phyloP scores from a whole-genome alignment of 2,797 vertebrate species.

The Argentina silus region DNA sequence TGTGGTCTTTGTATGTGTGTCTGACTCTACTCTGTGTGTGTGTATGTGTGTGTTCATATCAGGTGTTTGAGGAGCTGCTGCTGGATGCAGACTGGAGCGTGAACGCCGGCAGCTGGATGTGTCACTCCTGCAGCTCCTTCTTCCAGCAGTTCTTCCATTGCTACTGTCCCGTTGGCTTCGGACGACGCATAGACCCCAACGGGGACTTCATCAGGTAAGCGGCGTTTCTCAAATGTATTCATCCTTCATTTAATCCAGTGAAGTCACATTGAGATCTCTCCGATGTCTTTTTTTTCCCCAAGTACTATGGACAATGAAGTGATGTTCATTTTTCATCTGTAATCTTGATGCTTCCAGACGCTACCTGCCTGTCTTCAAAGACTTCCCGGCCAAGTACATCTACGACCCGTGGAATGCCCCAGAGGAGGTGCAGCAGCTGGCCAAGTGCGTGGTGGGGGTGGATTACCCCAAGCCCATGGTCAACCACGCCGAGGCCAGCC shows the following conservation, averaged over 20 bases:
- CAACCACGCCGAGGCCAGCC: slow-evolving; percentile 79
- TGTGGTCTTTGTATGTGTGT: neutral
- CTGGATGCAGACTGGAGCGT: slow-evolving; percentile 66
- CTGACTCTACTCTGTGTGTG: neutral
- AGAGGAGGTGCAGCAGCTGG: slow-evolving; percentile 71
- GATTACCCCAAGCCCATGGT: slow-evolving; percentile 83
- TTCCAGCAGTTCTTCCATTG: slow-evolving; percentile 71
- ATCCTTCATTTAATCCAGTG: too few species aligned
- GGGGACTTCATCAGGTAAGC: slow-evolving; percentile 61
- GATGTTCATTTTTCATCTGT: slow-evolving; percentile 67
- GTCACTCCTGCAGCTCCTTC: slow-evolving; percentile 66
- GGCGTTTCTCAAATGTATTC: too few species aligned
- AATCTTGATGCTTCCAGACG: slow-evolving; percentile 79
- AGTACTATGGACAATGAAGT: slow-evolving; percentile 19
- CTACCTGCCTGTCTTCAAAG: slow-evolving; percentile 80
- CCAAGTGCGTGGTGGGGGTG: slow-evolving; percentile 77
- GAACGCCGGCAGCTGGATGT: slow-evolving; percentile 66
- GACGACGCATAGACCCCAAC: slow-evolving; percentile 60
- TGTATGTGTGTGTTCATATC: neutral
- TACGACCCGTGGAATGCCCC: slow-evolving; percentile 84
- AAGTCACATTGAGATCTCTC: too few species aligned
- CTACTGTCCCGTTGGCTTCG: slow-evolving; percentile 65
- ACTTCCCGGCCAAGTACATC: slow-evolving; percentile 82
- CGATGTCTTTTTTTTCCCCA: too few species aligned
- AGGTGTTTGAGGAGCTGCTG: slow-evolving; percentile 67